Base-by-base conservation (phyloP, 92 coral and sea anemone genomes). In the Phymanthus crucifer region DNA sequence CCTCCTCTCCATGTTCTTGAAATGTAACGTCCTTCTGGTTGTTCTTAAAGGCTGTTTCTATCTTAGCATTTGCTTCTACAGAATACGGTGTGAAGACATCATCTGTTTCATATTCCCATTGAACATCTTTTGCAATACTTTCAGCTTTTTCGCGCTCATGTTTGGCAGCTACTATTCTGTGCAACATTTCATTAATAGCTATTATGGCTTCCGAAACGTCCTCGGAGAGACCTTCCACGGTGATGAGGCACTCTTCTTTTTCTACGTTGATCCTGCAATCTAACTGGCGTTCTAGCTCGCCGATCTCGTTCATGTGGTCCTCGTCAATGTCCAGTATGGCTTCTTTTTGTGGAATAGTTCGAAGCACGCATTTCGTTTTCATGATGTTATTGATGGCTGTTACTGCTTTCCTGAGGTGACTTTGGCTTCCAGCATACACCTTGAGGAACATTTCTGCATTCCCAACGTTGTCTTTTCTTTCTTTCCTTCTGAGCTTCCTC, bases 1-100 rank as follows among this genome's bases (percentile, higher is more conserved):
- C 73, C 46, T 69, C 76, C 29, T 61, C 43, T 24, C 70, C 70
- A 13, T 84, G 84, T 54, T 34, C 57, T 9, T 37, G 34, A 45
- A 88, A 40, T 11, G 6, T 18, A 6, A 83, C 75, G 6, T 19
- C 45, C 34, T 17, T 16, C 19, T 65, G 72, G 3, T 40, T 27
- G 5, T 38, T 50, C 1, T 46, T 35, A 69, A 66, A 77, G 16
- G 88, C 91, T 19, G 31, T 16, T 78, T 88, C 91, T 21, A 88
- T 88, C 80, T 88, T 33, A 4, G 85, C 84, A 64, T 82, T 88
- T n/a, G 66, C 73, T 0, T 58, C 29, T 5, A 67, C 64, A 11
- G 66, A 50, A 36, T 88, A 88, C 34, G 79, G 68, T 38, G 26
- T 47, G 23, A 66, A 88, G 78, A 11, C 46, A 40, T 38, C 64